A percentile compares a stretch with the other conserved stretches of the same genome.
phyloP scores from a whole-genome alignment of 2,888 invertebrate genomes.

The Limnephilus lunatus region DNA sequence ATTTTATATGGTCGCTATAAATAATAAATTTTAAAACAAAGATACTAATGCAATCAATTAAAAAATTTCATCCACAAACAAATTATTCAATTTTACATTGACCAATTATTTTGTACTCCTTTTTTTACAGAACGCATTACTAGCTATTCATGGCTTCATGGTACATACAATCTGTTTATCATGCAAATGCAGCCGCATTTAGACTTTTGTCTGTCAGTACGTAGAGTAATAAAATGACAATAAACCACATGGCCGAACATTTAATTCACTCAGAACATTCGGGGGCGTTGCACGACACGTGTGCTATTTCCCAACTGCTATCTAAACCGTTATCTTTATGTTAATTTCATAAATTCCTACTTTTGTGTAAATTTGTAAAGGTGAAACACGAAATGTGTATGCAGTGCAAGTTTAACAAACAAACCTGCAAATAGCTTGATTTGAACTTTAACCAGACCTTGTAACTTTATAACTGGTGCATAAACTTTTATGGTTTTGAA shows the following conservation, averaged over 20 bases:
- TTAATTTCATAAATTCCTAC: slow-evolving; percentile 5
- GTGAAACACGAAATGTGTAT: background rate
- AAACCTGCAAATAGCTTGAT: background rate
- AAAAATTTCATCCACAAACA: too few relatives aligned
- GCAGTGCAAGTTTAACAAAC: background rate
- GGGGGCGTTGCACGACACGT: slow-evolving; percentile 22
- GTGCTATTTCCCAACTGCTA: background rate
- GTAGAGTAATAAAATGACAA: slow-evolving; percentile 5
- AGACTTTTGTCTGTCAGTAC: background rate
- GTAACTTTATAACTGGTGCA: too few relatives aligned
- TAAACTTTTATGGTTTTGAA: too few relatives aligned
- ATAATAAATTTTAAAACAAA: too few relatives aligned
- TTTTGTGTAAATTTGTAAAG: background rate
- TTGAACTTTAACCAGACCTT: background rate
- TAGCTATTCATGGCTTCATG: background rate
- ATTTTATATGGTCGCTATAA: too few relatives aligned
- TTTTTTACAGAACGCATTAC: background rate
- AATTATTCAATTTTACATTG: background rate
- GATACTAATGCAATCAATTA: too few relatives aligned
- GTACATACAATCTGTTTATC: background rate
- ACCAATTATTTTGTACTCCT: background rate
- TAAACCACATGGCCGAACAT: slow-evolving; percentile 24
- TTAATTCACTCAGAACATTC: background rate
- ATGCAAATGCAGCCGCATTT: background rate
- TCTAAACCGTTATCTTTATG: slow-evolving; percentile 31